Conservation (phyloP, 2,888 invertebrate genomes). For the Acrocyrtus sp. region DNA sequence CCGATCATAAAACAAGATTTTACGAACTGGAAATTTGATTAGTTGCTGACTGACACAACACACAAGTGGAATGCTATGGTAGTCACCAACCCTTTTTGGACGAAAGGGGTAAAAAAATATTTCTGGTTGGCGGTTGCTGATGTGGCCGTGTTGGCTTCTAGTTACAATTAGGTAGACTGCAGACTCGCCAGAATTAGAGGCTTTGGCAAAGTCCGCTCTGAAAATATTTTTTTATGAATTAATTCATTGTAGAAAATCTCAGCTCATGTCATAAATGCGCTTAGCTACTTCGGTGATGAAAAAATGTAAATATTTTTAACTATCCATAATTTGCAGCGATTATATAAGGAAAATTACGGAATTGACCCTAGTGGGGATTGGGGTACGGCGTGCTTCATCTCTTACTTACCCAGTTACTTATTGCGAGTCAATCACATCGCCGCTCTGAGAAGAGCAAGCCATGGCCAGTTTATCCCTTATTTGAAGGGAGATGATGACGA, state of each 20-base stretch:
- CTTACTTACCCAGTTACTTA: conserved; percentile 14
- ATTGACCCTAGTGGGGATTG: background rate
- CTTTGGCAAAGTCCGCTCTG: too few species aligned
- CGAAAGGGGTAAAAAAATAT: conserved; percentile 1
- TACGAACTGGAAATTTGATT: conserved; percentile 51
- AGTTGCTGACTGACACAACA: conserved; percentile 48
- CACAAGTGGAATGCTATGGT: conserved; percentile 46
- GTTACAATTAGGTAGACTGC: too few species aligned
- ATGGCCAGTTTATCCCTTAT: background rate
- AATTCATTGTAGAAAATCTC: too few species aligned
- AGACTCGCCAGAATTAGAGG: too few species aligned
- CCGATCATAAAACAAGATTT: conserved; percentile 46
- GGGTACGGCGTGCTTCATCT: background rate
- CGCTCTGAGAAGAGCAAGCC: too few species aligned
- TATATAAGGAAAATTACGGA: conserved; percentile 1
- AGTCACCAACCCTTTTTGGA: conserved; percentile 14
- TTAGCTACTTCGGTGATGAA: background rate
- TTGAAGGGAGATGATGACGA: background rate
- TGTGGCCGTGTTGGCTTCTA: background rate
- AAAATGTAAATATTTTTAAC: conserved; percentile 34
- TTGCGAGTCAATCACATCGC: too few species aligned
- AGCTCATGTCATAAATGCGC: too few species aligned
- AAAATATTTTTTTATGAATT: too few species aligned
- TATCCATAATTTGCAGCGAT: conserved; percentile 33
- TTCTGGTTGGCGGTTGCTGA: too few species aligned